These are phyloP conservation scores for Barypeithes pellucidus DNA, from an alignment of 2,888 invertebrate genomes.

Conservation along the genomic window DNA sequence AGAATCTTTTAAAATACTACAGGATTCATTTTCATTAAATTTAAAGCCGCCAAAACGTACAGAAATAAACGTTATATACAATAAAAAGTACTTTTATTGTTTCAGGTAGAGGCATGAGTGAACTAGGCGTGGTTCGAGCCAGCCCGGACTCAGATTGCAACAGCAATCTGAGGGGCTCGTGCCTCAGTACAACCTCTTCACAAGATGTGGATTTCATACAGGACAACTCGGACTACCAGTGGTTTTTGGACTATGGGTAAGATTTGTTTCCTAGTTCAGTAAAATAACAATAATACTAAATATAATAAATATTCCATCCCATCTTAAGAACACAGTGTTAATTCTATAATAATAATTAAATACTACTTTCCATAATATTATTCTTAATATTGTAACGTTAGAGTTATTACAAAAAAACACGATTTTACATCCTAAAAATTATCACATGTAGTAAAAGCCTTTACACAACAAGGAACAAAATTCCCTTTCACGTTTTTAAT, in stretches of 20 bases:
- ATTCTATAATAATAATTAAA: too few relatives aligned
- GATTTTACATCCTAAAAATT: too few relatives aligned
- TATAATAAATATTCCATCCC: too few relatives aligned
- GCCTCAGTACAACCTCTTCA: slow-evolving; percentile 73
- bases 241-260: slow-evolving; percentile 92
- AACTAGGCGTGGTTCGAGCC: slow-evolving; percentile 67
- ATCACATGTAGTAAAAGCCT: neutral
- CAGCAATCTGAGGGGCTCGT: slow-evolving; percentile 70
- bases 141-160: slow-evolving; percentile 76
- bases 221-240: slow-evolving; percentile 93
- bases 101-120: slow-evolving; percentile 70
- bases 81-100: too few relatives aligned
- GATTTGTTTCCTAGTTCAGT: neutral
- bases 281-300: too few relatives aligned
- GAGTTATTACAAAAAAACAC: neutral
- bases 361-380: too few relatives aligned
- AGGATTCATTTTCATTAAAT: too few relatives aligned
- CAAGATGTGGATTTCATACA: slow-evolving; percentile 81
- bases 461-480: neutral
- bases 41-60: too few relatives aligned
- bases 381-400: neutral
- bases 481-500: neutral
- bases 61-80: too few relatives aligned
- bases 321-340: too few relatives aligned
- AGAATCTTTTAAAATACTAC: too few relatives aligned